Percentiles rank a stretch among this genome's conserved stretches.
These are phyloP conservation scores for Maccullochella peelii DNA, from an alignment of 2,113 vertebrate genomes.

Conservation along the genomic window DNA sequence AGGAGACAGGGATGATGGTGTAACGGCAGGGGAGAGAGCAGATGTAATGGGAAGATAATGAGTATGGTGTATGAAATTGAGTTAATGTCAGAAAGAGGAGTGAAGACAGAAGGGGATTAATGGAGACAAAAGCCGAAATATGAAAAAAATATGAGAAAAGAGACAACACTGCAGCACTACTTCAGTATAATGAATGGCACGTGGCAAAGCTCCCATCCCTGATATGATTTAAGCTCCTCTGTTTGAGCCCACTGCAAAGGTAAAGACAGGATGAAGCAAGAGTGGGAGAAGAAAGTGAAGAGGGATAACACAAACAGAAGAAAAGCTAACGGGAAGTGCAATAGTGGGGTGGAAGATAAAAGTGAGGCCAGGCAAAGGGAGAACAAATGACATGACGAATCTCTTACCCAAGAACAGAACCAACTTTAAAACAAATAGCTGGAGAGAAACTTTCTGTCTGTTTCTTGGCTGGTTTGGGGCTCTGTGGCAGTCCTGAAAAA, in stretches of 20 bases:
- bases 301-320: constrained; percentile 55
- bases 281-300: constrained; percentile 55
- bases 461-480: constrained; percentile 66
- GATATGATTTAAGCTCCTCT: constrained; percentile 70
- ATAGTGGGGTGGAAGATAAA: constrained; percentile 60
- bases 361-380: constrained; percentile 60
- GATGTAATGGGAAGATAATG: constrained; percentile 64
- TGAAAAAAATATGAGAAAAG: constrained; percentile 32
- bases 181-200: constrained; percentile 51
- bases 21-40: constrained; percentile 4
- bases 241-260: constrained; percentile 58
- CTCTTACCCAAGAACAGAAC: constrained; percentile 36
- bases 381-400: constrained; percentile 63
- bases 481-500: constrained; percentile 61
- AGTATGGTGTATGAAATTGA: constrained; percentile 46
- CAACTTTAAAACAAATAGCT: constrained; percentile 74
- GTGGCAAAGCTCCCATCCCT: constrained; percentile 54
- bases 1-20: constrained; percentile 14
- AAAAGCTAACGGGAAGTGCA: constrained; percentile 60
- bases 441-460: constrained; percentile 65
- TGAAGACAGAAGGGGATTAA: constrained; percentile 43
- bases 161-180: constrained; percentile 37
- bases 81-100: constrained; percentile 45
- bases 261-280: constrained; percentile 63
- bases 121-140: constrained; percentile 44